phyloP scores from a whole-genome alignment of 2,888 invertebrate genomes.

The Dexiosoma caninum region DNA sequence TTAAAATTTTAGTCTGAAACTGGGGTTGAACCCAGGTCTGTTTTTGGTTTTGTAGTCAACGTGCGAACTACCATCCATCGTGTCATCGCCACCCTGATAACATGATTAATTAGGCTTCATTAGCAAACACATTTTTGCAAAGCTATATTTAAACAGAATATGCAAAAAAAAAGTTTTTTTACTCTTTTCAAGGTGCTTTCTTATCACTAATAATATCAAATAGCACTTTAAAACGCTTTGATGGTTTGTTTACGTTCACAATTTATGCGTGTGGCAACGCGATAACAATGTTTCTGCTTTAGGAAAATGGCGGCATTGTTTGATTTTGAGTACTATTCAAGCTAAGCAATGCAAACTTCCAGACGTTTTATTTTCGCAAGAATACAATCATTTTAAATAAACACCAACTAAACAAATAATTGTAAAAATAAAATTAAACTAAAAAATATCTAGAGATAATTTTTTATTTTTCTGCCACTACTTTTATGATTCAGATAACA shows the following conservation, averaged over 20 bases:
- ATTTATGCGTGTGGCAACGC: neutral
- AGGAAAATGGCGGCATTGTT: neutral
- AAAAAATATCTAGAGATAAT: conserved; percentile 15
- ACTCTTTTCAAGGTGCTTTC: neutral
- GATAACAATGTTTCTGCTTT: conserved; percentile 3
- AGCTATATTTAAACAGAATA: too few relatives aligned
- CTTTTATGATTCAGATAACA: conserved; percentile 29
- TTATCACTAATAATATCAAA: neutral
- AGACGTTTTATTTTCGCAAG: neutral
- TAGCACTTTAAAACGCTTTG: neutral
- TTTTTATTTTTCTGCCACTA: too few relatives aligned
- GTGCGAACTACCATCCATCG: too few relatives aligned
- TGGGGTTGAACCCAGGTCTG: too few relatives aligned
- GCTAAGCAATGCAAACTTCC: neutral
- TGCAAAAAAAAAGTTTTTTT: too few relatives aligned
- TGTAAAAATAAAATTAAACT: conserved; percentile 6
- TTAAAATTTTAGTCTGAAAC: too few relatives aligned
- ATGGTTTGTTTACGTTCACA: neutral
- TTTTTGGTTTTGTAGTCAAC: too few relatives aligned
- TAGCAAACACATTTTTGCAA: neutral
- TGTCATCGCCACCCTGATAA: too few relatives aligned
- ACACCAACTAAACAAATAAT: conserved; percentile 22
- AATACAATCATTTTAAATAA: neutral
- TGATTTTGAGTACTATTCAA: too few relatives aligned
- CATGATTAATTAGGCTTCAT: neutral